phyloP scores from a whole-genome alignment of 2,888 invertebrate species.

The Linyphia triangularis region DNA sequence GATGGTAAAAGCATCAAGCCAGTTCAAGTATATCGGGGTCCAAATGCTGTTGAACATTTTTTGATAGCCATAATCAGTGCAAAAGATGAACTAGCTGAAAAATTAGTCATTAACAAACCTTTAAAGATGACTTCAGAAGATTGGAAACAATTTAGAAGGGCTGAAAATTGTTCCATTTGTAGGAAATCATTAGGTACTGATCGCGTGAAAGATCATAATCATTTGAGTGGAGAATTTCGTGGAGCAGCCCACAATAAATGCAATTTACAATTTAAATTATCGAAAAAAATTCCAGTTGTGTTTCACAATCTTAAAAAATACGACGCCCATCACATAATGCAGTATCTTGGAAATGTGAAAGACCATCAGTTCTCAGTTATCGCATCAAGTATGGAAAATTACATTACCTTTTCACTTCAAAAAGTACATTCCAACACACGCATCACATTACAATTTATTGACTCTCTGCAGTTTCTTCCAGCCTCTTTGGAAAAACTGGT shows the following conservation, averaged over 20 bases:
- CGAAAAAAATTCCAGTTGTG: slow-evolving; percentile 7
- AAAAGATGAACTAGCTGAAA: not conserved
- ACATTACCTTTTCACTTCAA: slow-evolving; percentile 36
- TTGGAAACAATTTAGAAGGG: not conserved
- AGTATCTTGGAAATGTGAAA: slow-evolving; percentile 38
- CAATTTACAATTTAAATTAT: slow-evolving; percentile 18
- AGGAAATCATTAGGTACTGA: not conserved
- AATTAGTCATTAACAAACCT: not conserved
- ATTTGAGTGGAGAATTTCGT: slow-evolving; percentile 4
- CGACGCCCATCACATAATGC: slow-evolving; percentile 40
- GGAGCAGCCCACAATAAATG: not conserved
- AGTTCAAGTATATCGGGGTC: not conserved
- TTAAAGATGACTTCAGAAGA: not conserved
- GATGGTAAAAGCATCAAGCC: not conserved
- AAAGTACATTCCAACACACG: too few species aligned
- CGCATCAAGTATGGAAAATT: slow-evolving; percentile 31
- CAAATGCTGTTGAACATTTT: slow-evolving; percentile 11
- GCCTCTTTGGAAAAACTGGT: slow-evolving; percentile 17
- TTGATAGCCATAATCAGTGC: not conserved
- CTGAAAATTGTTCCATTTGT: slow-evolving; percentile 12
- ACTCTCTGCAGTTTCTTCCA: too few species aligned
- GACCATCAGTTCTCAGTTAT: slow-evolving; percentile 1
- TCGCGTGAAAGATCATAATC: slow-evolving; percentile 12
- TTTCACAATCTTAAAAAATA: slow-evolving; percentile 43
- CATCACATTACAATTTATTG: too few species aligned